Conservation (phyloP, 2,113 vertebrate genomes). For the Mormoops blainvillei region DNA sequence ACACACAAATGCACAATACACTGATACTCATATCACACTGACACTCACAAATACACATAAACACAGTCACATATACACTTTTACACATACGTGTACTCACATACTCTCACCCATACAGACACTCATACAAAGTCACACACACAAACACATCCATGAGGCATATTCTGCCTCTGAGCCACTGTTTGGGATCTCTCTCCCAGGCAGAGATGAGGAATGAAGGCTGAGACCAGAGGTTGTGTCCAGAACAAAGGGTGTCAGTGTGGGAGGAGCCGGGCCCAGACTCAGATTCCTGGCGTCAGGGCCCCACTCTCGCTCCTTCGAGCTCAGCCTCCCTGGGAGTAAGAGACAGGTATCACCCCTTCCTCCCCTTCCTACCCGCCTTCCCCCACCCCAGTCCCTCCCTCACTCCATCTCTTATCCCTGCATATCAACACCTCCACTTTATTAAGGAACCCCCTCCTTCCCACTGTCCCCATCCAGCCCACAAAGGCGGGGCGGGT, state of each 20-base stretch:
- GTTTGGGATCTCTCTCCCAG: neutral
- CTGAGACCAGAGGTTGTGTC: neutral
- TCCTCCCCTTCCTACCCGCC: neutral
- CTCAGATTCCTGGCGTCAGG: neutral
- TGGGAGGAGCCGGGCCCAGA: neutral
- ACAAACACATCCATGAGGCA: no score
- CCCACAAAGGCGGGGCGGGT: neutral
- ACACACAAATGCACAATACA: neutral
- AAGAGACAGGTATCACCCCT: neutral
- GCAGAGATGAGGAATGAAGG: neutral
- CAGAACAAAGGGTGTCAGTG: no score
- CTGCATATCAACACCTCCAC: no score
- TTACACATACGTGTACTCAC: no score
- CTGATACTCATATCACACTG: neutral
- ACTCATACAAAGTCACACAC: accelerated
- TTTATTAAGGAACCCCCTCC: neutral
- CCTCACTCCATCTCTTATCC: neutral
- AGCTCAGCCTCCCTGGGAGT: neutral
- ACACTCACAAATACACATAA: neutral
- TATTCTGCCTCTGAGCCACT: neutral
- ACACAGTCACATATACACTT: neutral
- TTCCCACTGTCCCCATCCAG: no score
- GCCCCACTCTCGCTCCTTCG: neutral
- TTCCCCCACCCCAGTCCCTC: neutral
- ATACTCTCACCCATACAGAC: no score